Base-by-base conservation (phyloP, 2,113 vertebrate genomes). In the Apteryx mantelli region DNA sequence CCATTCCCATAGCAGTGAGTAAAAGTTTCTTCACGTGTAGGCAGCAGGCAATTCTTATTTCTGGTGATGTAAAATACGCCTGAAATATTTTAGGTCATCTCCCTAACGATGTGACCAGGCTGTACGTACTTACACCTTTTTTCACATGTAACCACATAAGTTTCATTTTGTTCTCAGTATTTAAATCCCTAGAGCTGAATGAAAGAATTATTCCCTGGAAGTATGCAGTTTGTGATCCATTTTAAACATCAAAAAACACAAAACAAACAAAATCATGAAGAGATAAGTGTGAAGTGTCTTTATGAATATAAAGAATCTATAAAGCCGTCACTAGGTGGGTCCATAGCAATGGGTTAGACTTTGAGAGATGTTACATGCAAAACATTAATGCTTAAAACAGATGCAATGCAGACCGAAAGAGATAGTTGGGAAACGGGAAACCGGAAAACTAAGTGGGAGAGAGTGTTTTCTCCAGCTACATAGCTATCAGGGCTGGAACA, bases 291-390 rank as follows among this genome's bases (percentile, higher is more conserved):
- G 14, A 81, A 92, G 64, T 81, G 85, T 75, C 79, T 90, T 86
- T 95, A 95, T 88, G 50, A 88, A 93, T 86, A 95, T 42, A 87
- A 97, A 94, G 93, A 93, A 97, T 98, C 93, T 97, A 77, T 96
- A 97, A 97, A 97, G 86, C 92, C 11, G 34, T 98, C 97, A 97
- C 98, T 98, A 98, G 97, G 95, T 98, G 97, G 97, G 97, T 98
- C 95, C 97, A 97, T 86, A 96, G 97, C 58, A 89, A 96, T 96
- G 92, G 95, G 96, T 86, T 97, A 96, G 94, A 48, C 71, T 89
- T 87, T 82, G 50, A 89, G 95, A 95, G 77, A 89, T 69, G 66
- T 76, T 87, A 95, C 44, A 70, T 61, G 69, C 73, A 68, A 94
- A 97, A 79, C 86, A 64, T n/a, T 61, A 77, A 64, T 75, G 66